Evolutionary conservation across 2,797 vertebrate genomes (phyloP).

Genomic region (Allobates femoralis): DNA sequence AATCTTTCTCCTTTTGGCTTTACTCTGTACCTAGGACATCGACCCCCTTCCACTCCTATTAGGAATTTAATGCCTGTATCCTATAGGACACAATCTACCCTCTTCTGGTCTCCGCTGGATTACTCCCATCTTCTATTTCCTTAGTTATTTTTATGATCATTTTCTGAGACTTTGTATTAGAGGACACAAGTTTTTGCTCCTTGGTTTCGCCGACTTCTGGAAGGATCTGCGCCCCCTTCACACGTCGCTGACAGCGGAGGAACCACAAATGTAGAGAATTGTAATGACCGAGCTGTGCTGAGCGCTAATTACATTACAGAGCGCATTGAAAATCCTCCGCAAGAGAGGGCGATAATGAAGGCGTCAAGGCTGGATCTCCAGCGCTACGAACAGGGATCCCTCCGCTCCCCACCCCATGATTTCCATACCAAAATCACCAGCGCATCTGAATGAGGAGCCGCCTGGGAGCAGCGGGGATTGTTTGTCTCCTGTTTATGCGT

Average conservation of each 20-base stretch:
- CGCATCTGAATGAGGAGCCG: conserved; percentile 47
- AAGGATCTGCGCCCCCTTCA: not conserved
- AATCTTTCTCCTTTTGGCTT: no score
- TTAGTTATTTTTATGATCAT: not conserved
- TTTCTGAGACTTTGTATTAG: not conserved
- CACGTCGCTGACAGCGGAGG: not conserved
- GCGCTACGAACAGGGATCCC: not conserved
- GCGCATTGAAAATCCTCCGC: conserved; percentile 21
- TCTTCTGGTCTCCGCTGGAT: no score
- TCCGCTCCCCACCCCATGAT: not conserved
- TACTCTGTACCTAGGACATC: no score
- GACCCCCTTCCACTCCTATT: no score
- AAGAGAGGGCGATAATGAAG: conserved; percentile 22
- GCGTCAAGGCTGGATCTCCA: conserved; percentile 12
- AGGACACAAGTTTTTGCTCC: not conserved
- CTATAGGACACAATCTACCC: no score
- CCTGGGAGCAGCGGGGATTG: conserved; percentile 16
- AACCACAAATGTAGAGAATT: not conserved
- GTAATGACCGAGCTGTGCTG: not conserved
- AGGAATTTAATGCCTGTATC: no score
- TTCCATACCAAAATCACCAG: not conserved
- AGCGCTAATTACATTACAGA: conserved; percentile 23
- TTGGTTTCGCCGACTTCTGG: not conserved
- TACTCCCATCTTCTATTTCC: no score
- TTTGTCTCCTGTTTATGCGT: conserved; percentile 22